Evolutionary conservation across 2,888 invertebrate genomes (phyloP).

Genomic region (Chromoteleia sp.): DNA sequence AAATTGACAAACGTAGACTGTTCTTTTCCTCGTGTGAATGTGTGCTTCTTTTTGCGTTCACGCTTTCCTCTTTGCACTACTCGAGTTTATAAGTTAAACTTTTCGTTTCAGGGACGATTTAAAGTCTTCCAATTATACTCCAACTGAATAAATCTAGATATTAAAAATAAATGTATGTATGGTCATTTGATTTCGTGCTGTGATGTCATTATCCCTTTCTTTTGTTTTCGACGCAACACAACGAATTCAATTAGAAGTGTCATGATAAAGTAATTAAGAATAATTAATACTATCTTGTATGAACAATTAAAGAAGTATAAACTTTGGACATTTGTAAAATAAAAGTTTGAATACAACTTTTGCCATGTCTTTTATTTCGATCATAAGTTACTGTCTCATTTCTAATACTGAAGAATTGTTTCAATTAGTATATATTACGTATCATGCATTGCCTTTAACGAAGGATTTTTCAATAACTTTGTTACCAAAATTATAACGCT

Average conservation of each 20-base stretch:
- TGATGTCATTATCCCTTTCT: conserved; percentile 67
- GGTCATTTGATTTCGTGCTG: conserved; percentile 63
- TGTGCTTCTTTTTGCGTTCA: conserved; percentile 63
- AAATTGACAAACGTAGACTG: conserved; percentile 16
- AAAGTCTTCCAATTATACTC: conserved; percentile 71
- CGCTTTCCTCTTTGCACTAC: conserved; percentile 60
- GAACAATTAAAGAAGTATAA: conserved; percentile 56
- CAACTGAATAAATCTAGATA: conserved; percentile 69
- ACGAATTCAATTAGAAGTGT: conserved; percentile 63
- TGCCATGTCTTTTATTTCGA: conserved; percentile 60
- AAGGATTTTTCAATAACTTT: conserved; percentile 27
- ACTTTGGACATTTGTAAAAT: conserved; percentile 66
- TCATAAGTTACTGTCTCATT: conserved; percentile 40
- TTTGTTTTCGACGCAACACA: conserved; percentile 62
- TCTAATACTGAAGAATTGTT: conserved; percentile 55
- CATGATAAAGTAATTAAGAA: conserved; percentile 61
- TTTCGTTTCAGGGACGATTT: conserved; percentile 72
- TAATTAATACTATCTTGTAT: conserved; percentile 58
- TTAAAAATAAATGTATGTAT: conserved; percentile 69
- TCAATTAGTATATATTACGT: conserved; percentile 64
- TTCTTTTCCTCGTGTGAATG: conserved; percentile 58
- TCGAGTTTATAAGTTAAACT: conserved; percentile 68
- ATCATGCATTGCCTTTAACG: conserved; percentile 66
- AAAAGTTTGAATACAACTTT: conserved; percentile 66
- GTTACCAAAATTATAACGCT: conserved; percentile 22